Conservation (phyloP, 2,113 vertebrate species). For the Myotis brandtii region DNA sequence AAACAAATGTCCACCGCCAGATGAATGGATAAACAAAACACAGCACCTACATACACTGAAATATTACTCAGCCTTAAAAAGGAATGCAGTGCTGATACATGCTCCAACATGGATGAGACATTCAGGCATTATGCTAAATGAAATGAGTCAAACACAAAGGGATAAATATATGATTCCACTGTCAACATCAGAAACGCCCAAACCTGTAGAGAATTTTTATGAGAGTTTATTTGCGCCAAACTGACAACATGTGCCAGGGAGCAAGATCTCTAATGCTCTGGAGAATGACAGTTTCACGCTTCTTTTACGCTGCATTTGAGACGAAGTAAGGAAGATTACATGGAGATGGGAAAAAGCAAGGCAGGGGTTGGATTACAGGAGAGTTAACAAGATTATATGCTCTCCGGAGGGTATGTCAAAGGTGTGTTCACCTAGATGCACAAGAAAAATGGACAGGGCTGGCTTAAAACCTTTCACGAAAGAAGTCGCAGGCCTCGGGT, state of each 20-base stretch:
- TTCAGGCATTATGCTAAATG: not conserved
- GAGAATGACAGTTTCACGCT: not conserved
- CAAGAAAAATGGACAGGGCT: not conserved
- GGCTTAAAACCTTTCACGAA: not conserved
- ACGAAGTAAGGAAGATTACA: not conserved
- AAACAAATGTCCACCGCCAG: not conserved
- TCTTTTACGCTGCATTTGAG: not conserved
- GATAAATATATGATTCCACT: not conserved
- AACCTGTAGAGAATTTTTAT: not conserved
- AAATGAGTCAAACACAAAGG: not conserved
- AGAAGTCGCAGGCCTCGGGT: not conserved
- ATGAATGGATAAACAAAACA: not conserved
- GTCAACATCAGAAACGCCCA: not conserved
- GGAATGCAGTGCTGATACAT: not conserved
- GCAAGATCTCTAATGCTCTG: not conserved
- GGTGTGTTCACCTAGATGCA: not conserved
- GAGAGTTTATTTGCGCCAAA: not conserved
- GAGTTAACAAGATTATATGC: not conserved
- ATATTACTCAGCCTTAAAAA: not conserved
- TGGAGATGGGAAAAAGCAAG: not conserved
- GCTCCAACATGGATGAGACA: not conserved
- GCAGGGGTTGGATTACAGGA: not conserved
- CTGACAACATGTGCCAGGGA: not conserved
- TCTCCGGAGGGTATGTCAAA: not conserved
- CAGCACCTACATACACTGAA: accelerated